Evolutionary conservation across 1,140 invertebrate genomes (phyloP).

Genomic region (Zeugodacus cucurbitae): DNA sequence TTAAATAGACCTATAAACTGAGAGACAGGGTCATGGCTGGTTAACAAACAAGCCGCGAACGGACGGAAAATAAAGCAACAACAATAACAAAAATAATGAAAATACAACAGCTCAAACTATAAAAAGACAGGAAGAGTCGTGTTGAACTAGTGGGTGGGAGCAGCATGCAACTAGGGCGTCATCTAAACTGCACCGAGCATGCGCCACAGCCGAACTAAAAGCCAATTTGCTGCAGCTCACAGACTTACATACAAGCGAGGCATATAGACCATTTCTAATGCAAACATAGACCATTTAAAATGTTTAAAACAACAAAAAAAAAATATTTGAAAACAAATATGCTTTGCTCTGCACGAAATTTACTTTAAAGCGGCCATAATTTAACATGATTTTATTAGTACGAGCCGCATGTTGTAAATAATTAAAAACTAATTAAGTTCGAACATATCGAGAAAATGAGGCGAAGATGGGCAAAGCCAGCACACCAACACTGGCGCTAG

Average conservation of each 20-base stretch:
- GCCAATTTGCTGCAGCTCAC: neutral
- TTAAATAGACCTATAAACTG: constrained; percentile 7
- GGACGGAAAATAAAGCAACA: neutral
- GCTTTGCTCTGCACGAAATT: neutral
- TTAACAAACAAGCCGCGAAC: neutral
- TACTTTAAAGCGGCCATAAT: neutral
- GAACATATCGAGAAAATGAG: neutral
- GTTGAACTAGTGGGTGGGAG: neutral
- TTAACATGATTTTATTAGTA: constrained; percentile 34
- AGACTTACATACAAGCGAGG: neutral
- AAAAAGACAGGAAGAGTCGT: neutral
- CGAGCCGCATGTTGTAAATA: constrained; percentile 32
- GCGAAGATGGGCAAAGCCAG: neutral
- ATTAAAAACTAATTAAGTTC: constrained; percentile 32
- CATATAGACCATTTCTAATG: neutral
- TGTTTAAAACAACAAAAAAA: neutral
- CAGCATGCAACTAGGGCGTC: neutral
- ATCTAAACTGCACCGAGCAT: neutral
- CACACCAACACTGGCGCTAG: neutral
- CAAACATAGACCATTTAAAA: neutral
- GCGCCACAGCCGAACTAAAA: neutral
- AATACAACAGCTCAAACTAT: neutral
- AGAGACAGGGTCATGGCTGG: neutral
- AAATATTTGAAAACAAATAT: neutral
- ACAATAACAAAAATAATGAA: neutral